Evolutionary conservation across 2,797 vertebrate species (phyloP).

Genomic region (Paedocypris micromegethes): DNA sequence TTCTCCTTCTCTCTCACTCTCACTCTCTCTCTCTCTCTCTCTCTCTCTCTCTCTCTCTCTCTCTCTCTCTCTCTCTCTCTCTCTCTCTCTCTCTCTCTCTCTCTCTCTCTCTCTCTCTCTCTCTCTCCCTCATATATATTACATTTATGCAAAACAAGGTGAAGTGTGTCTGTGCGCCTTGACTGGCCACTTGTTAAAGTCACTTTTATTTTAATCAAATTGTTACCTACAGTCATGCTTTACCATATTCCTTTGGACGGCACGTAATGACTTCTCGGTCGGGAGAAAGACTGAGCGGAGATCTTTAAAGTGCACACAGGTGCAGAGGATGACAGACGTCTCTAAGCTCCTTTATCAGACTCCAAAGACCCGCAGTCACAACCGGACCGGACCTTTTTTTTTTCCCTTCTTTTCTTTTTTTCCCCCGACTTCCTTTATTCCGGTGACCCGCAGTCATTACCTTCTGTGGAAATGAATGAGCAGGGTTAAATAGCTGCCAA

Average conservation of each 20-base stretch:
- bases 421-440: constrained; percentile 36
- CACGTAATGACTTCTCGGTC: constrained; percentile 18
- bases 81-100: no score
- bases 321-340: constrained; percentile 28
- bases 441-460: constrained; percentile 43
- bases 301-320: constrained; percentile 32
- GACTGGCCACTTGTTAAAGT: constrained; percentile 9
- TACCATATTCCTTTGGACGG: constrained; percentile 19
- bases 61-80: no score
- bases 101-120: no score
- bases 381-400: constrained; percentile 27
- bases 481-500: constrained; percentile 54
- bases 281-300: constrained; percentile 9
- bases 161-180: background rate
- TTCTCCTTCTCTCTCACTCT: no score
- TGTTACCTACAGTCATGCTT: constrained; percentile 17
- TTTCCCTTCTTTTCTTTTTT: constrained; percentile 1
- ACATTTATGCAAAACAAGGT: background rate
- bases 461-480: constrained; percentile 45
- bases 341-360: constrained; percentile 40
- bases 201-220: constrained; percentile 25
- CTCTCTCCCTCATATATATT: no score
- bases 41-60: no score
- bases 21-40: no score
- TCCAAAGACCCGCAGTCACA: constrained; percentile 35